These are phyloP conservation scores for Heliothis peltigera DNA, from an alignment of 2,888 invertebrate species.

Conservation along the genomic window DNA sequence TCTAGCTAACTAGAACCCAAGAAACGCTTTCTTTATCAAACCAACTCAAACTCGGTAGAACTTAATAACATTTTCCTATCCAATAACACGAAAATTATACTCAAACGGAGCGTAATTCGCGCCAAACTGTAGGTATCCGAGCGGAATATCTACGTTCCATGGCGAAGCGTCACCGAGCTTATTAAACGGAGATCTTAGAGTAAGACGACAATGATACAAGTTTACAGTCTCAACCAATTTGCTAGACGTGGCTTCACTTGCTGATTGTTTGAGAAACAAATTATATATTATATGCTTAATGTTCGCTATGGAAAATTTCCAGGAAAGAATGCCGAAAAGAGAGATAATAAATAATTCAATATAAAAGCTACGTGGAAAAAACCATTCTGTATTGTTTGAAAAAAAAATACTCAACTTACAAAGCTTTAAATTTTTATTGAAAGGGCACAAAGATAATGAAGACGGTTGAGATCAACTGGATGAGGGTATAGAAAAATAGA, in stretches of 20 bases:
- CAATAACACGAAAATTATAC: constrained; percentile 58
- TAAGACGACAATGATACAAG: constrained; percentile 51
- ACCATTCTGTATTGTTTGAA: too few relatives aligned
- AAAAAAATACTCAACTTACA: too few relatives aligned
- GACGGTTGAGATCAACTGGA: neutral
- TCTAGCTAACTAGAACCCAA: constrained; percentile 3
- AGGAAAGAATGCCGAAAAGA: neutral
- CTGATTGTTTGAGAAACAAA: constrained; percentile 46
- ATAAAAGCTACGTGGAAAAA: too few relatives aligned
- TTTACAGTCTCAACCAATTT: constrained; percentile 57
- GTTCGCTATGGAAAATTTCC: neutral
- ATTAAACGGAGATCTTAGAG: constrained; percentile 55
- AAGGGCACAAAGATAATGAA: neutral
- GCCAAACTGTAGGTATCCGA: constrained; percentile 51
- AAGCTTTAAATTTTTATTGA: too few relatives aligned
- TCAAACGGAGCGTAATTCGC: constrained; percentile 53
- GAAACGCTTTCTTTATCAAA: constrained; percentile 33
- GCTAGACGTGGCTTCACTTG: constrained; percentile 21
- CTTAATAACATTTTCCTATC: constrained; percentile 52
- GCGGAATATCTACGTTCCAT: constrained; percentile 47
- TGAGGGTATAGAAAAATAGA: neutral
- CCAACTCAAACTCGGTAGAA: constrained; percentile 30
- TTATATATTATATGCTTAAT: constrained; percentile 9
- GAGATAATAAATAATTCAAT: neutral
- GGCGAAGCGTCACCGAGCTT: constrained; percentile 50